These are phyloP conservation scores for Operophtera brumata DNA, from an alignment of 2,888 invertebrate genomes.

Conservation along the genomic window DNA sequence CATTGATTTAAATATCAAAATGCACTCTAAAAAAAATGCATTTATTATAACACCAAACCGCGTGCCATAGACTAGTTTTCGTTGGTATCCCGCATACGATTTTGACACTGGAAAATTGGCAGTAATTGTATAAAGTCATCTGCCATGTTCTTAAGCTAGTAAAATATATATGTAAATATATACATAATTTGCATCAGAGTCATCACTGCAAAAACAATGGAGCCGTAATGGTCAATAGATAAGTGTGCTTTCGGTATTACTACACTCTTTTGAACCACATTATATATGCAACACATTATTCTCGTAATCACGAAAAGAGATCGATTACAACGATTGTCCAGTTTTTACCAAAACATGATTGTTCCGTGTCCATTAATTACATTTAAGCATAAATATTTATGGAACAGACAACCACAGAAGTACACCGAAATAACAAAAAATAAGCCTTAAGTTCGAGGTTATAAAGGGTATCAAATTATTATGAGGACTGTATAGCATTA, in stretches of 20 bases:
- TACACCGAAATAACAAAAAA: not conserved
- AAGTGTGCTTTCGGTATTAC: not conserved
- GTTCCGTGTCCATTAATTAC: constrained; percentile 56
- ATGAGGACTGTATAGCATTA: constrained; percentile 35
- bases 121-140: too few relatives aligned
- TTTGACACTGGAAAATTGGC: too few relatives aligned
- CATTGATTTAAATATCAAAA: too few relatives aligned
- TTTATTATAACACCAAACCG: too few relatives aligned
- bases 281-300: constrained; percentile 48
- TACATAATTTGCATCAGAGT: too few relatives aligned
- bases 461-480: not conserved
- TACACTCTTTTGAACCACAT: constrained; percentile 29
- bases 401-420: not conserved
- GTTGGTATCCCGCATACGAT: too few relatives aligned
- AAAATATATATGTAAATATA: too few relatives aligned
- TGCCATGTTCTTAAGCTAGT: too few relatives aligned
- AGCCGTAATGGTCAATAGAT: too few relatives aligned
- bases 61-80: too few relatives aligned
- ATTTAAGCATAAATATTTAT: constrained; percentile 49
- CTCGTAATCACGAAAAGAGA: constrained; percentile 44
- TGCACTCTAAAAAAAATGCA: too few relatives aligned
- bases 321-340: constrained; percentile 55
- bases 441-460: not conserved
- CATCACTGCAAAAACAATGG: not conserved
- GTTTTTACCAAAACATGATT: constrained; percentile 57